These are phyloP conservation scores for Sebastes trivittatus DNA, from an alignment of 2,797 vertebrate species.

Conservation along the genomic window DNA sequence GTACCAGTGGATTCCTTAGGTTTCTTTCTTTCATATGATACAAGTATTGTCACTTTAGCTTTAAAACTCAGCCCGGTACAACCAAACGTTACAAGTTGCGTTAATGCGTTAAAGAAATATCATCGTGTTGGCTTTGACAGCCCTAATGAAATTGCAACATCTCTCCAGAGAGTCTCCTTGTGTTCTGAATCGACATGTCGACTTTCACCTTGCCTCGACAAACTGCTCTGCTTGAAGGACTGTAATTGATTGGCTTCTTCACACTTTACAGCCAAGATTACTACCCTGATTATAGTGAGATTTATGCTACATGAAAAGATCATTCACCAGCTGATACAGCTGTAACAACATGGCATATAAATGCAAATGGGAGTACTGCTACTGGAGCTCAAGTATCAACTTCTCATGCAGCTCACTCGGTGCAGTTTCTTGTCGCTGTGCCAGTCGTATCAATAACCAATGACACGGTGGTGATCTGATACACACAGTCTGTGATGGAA, in stretches of 20 bases:
- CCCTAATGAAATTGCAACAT: too few species aligned
- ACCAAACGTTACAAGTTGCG: too few species aligned
- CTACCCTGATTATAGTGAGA: not conserved
- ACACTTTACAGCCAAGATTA: not conserved
- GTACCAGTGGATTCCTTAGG: too few species aligned
- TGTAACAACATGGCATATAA: not conserved
- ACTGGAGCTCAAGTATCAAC: conserved; percentile 2
- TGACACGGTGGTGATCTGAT: conserved; percentile 40
- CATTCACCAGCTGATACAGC: not conserved
- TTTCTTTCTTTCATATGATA: too few species aligned
- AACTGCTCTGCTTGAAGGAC: not conserved
- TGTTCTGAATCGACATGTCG: not conserved
- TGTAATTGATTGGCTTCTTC: not conserved
- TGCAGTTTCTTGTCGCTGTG: not conserved
- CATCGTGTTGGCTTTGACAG: too few species aligned
- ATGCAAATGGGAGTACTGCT: not conserved
- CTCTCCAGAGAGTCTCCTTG: not conserved
- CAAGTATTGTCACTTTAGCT: too few species aligned
- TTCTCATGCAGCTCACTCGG: conserved; percentile 3
- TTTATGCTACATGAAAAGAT: not conserved
- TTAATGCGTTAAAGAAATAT: too few species aligned
- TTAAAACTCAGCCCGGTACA: too few species aligned
- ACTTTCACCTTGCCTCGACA: not conserved
- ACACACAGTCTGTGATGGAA: not conserved
- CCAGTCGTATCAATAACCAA: conserved; percentile 41